Base-by-base conservation (phyloP, 2,888 invertebrate genomes). In the Noctua pronuba region DNA sequence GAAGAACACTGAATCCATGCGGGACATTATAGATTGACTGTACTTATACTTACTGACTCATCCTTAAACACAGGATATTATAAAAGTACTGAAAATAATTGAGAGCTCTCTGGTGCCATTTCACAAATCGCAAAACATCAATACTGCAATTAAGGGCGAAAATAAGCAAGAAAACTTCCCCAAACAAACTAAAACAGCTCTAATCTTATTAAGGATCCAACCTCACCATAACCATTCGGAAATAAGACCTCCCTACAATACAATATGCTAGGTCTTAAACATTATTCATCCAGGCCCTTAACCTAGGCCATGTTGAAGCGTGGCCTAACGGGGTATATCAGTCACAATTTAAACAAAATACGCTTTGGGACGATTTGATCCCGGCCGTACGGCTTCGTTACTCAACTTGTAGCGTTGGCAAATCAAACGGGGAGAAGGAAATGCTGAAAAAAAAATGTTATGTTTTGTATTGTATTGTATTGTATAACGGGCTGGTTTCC, bases 271-370 rank as follows among this genome's bases (percentile, higher is more conserved):
- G 81, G 38, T 46, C 69, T 68, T 13, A 52, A 60, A 10, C 62
- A 88, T 88, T 88, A 88, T 91, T 91, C 92, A 92, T 92, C 89
- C 85, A 89, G 91, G 87, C 93, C 92, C 92, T 93, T 94, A 94
- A 89, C 90, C 92, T 92, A 91, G 90, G 86, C 80, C 70, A 75
- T 80, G 86, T 84, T 84, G 79, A 77, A 85, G 85, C 86, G 86
- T 85, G 90, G 88, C 88, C 91, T 94, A 94, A 94, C 93, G 93
- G 94, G 90, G 92, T 88, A 87, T 92, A 95, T 95, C 95, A 94
- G 94, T 95, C 95, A 95, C 96, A 96, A 96, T 96, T 95, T 95
- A 95, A 95, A 94, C 94, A 94, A 95, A 95, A 95, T 95, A 94
- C 94, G 90, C 92, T 89, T 92, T 92, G 91, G 86, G 88, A 90